Conservation (phyloP, 2,113 vertebrate genomes). For the Siniperca chuatsi region DNA sequence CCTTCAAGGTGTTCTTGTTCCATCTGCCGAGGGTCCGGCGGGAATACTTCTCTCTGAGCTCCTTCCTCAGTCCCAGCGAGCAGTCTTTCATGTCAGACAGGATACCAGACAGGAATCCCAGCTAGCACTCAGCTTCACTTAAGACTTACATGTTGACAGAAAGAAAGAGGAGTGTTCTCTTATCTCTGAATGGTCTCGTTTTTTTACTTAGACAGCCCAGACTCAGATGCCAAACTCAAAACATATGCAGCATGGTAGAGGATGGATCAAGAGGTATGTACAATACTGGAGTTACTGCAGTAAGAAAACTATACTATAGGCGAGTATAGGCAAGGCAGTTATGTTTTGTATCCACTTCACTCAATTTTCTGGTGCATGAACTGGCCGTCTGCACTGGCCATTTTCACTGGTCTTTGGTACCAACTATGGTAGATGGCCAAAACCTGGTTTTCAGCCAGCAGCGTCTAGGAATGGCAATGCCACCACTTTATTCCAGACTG, state of each 20-base stretch:
- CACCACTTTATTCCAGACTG: background rate
- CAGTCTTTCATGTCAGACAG: conserved; percentile 85
- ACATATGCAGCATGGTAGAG: conserved; percentile 58
- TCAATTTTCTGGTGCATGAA: background rate
- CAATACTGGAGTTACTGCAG: conserved; percentile 26
- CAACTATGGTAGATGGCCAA: background rate
- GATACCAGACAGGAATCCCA: conserved; percentile 83
- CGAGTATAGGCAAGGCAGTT: background rate
- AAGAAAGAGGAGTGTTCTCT: conserved; percentile 71
- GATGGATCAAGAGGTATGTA: conserved; percentile 50
- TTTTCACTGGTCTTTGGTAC: background rate
- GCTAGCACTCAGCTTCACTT: conserved; percentile 79
- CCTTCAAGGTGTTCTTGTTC: conserved; percentile 84
- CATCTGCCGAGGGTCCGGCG: conserved; percentile 80
- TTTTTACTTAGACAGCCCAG: conserved; percentile 62
- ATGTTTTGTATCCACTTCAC: background rate
- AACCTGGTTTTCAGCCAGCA: background rate
- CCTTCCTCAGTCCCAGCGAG: conserved; percentile 73
- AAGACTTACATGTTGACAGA: conserved; percentile 81
- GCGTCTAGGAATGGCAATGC: background rate
- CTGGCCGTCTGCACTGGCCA: background rate
- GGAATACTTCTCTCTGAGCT: conserved; percentile 81
- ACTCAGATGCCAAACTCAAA: conserved; percentile 75
- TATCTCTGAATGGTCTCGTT: conserved; percentile 69
- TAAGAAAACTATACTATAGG: background rate